Percentiles rank a stretch among this genome's conserved stretches.
Evolutionary conservation across 2,888 invertebrate species (phyloP).

Genomic region (Hylaea fasciaria): DNA sequence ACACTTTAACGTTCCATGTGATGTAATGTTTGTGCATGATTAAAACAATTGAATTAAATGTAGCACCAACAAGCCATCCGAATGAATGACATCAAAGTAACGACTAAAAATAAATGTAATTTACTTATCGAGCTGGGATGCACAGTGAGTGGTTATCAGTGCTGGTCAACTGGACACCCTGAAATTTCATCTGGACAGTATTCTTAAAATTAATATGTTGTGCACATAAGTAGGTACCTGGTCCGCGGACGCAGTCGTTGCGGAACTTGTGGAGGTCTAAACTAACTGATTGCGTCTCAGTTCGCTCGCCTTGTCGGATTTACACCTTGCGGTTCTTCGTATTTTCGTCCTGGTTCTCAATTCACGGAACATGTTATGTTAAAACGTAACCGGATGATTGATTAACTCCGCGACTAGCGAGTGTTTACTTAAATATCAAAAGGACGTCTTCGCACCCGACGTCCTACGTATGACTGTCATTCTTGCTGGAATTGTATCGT

Average conservation of each 20-base stretch:
- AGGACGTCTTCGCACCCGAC: constrained; percentile 45
- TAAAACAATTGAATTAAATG: neutral
- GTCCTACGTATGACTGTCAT: constrained; percentile 46
- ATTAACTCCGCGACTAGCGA: constrained; percentile 14
- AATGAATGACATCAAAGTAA: constrained; percentile 21
- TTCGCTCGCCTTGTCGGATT: constrained; percentile 15
- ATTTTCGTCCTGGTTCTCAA: constrained; percentile 27
- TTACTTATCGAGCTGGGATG: constrained; percentile 14
- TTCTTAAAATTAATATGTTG: constrained; percentile 7
- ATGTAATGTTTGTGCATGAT: neutral
- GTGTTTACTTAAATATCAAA: constrained; percentile 38
- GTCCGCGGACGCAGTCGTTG: constrained; percentile 2
- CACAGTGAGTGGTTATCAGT: constrained; percentile 28
- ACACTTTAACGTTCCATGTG: constrained; percentile 4
- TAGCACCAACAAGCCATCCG: neutral
- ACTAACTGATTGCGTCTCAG: constrained; percentile 3
- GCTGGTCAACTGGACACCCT: constrained; percentile 9
- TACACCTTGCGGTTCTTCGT: constrained; percentile 31
- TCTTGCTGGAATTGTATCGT: constrained; percentile 45
- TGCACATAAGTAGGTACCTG: constrained; percentile 20
- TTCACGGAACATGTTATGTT: constrained; percentile 32
- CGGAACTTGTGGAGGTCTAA: constrained; percentile 7
- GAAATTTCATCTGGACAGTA: constrained; percentile 20
- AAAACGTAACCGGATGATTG: constrained; percentile 25
- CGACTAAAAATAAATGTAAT: constrained; percentile 25